phyloP scores from a whole-genome alignment of 2,797 vertebrate species.

The Cheirogaleus major region DNA sequence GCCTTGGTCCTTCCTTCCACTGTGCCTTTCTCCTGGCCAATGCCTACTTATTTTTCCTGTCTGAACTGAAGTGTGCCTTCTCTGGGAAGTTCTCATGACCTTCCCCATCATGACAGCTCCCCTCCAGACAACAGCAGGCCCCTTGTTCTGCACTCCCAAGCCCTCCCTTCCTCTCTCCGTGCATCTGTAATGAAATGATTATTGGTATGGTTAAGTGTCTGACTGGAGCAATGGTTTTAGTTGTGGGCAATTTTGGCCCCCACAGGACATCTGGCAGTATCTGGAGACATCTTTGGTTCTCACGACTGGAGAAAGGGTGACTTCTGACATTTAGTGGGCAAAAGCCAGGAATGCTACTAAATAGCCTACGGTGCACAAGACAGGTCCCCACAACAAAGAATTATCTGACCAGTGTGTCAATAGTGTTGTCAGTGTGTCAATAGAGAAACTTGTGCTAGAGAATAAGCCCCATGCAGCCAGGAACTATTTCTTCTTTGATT shows the following conservation, averaged over 20 bases:
- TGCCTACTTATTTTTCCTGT: neutral
- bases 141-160: neutral
- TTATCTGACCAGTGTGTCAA: neutral
- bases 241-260: neutral
- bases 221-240: neutral
- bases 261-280: neutral
- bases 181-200: neutral
- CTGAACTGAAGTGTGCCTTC: neutral
- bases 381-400: neutral
- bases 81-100: neutral
- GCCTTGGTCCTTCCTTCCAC: neutral
- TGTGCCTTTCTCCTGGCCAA: neutral
- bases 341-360: neutral
- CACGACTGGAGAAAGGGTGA: too few species aligned
- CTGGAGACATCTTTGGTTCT: neutral
- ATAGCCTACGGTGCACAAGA: neutral
- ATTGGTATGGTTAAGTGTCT: neutral
- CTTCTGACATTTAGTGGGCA: neutral
- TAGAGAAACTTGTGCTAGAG: neutral
- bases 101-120: neutral
- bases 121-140: neutral
- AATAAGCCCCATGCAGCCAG: neutral
- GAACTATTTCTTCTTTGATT: neutral
- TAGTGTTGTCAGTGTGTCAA: neutral
- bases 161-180: neutral